A percentile compares a stretch with the other conserved stretches of the same genome.
Conservation (phyloP, 2,113 vertebrate species). For the Geococcyx californianus region DNA sequence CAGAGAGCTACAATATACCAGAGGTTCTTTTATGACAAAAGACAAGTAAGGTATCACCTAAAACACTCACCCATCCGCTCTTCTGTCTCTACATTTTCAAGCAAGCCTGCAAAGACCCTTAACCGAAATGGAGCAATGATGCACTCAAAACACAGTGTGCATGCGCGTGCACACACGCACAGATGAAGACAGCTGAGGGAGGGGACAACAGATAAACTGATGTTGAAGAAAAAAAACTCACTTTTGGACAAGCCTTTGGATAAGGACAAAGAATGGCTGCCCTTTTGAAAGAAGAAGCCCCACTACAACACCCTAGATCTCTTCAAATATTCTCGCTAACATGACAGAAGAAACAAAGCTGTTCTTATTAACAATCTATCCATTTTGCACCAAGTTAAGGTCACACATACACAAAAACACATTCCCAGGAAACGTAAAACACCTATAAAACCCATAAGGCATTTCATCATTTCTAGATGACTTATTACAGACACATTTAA, state of each 20-base stretch:
- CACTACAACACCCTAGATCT: background rate
- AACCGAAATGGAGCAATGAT: background rate
- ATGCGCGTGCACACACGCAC: fast-evolving
- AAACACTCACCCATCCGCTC: background rate
- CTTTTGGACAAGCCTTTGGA: background rate
- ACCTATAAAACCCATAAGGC: background rate
- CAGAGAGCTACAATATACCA: background rate
- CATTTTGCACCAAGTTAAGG: background rate
- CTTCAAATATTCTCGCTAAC: background rate
- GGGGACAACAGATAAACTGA: background rate
- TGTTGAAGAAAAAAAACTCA: background rate
- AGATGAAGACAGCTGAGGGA: background rate
- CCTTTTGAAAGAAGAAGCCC: background rate
- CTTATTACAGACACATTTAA: background rate
- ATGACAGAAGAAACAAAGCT: background rate
- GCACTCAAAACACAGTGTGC: background rate
- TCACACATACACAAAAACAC: background rate
- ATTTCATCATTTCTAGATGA: background rate
- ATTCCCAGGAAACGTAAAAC: background rate
- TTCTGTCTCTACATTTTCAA: background rate
- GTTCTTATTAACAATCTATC: background rate
- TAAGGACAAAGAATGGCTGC: background rate
- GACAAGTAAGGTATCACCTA: background rate
- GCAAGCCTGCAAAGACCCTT: background rate
- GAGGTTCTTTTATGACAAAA: background rate